phyloP scores from a whole-genome alignment of 2,888 invertebrate genomes.

The Brenthis daphne region DNA sequence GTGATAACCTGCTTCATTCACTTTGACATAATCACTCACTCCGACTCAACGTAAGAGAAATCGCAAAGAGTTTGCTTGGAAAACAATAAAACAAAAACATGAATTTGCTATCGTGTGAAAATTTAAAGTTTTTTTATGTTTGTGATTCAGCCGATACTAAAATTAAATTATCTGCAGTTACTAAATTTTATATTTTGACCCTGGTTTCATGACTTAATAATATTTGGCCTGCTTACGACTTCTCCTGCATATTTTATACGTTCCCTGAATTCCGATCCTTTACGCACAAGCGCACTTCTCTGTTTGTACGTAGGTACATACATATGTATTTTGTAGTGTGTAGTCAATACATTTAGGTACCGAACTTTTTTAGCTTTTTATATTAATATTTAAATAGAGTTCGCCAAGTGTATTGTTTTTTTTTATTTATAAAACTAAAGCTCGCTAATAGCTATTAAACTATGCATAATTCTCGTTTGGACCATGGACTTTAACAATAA shows the following conservation, averaged over 20 bases:
- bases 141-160: not conserved
- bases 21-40: constrained; percentile 13
- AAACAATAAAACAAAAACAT: constrained; percentile 6
- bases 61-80: not conserved
- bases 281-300: constrained; percentile 13
- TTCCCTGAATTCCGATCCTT: constrained; percentile 45
- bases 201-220: constrained; percentile 24
- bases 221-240: constrained; percentile 39
- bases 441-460: no score
- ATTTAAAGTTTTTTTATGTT: not conserved
- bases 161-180: constrained; percentile 7
- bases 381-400: no score
- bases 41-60: constrained; percentile 1
- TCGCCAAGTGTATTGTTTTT: no score
- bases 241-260: constrained; percentile 56
- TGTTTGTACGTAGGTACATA: not conserved
- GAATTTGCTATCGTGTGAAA: not conserved
- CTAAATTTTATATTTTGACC: constrained; percentile 20
- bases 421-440: no score
- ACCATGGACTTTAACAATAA: no score
- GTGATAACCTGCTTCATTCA: constrained; percentile 11
- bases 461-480: no score
- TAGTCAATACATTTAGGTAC: no score
- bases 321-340: no score
- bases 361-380: no score